phyloP scores from a whole-genome alignment of 2,113 vertebrate species.

The Boulengeromyrus knoepffleri region DNA sequence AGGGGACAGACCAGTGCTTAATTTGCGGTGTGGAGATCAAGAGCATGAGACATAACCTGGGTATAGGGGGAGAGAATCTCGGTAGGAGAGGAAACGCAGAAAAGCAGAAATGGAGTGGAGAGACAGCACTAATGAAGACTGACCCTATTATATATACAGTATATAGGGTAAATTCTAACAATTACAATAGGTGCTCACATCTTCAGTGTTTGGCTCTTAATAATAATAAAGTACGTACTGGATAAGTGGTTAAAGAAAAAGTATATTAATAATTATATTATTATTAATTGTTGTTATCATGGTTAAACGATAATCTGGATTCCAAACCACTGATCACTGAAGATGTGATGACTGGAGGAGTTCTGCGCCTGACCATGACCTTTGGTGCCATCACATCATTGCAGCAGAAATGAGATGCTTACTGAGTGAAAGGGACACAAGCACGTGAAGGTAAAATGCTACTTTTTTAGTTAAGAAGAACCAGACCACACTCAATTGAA shows the following conservation, averaged over 20 bases:
- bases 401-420: background rate
- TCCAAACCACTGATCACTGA: background rate
- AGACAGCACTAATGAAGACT: too few species aligned
- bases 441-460: background rate
- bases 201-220: background rate
- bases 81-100: too few species aligned
- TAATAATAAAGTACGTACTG: background rate
- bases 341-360: background rate
- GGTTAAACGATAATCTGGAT: background rate
- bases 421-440: background rate
- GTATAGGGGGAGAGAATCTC: too few species aligned
- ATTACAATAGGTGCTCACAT: background rate
- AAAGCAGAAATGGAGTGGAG: too few species aligned
- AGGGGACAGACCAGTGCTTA: background rate
- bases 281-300: background rate
- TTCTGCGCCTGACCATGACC: background rate
- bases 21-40: background rate
- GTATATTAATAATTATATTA: background rate
- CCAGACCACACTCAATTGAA: background rate
- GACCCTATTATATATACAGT: too few species aligned
- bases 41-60: too few species aligned
- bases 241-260: background rate
- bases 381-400: background rate
- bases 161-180: too few species aligned
- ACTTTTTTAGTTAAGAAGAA: background rate